Conservation (phyloP, 2,113 vertebrate species). For the Canis aureus region DNA sequence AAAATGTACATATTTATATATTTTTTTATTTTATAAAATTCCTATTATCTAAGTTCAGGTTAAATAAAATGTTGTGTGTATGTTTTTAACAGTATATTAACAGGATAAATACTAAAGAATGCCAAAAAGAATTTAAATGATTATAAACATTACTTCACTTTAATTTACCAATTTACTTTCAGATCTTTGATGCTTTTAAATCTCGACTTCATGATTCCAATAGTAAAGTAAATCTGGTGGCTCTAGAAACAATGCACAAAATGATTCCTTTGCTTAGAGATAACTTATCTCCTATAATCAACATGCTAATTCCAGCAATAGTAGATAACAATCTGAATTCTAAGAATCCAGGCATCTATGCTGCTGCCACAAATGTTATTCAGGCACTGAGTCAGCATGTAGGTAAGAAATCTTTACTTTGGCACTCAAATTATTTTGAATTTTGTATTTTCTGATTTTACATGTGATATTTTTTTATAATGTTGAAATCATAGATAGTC, state of each 20-base stretch:
- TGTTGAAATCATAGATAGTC: constrained; percentile 40
- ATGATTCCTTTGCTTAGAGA: constrained; percentile 92
- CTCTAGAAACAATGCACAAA: constrained; percentile 93
- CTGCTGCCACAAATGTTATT: constrained; percentile 92
- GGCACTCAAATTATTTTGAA: background rate
- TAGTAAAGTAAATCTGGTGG: constrained; percentile 95
- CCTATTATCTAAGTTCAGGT: background rate
- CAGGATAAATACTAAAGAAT: constrained; percentile 36
- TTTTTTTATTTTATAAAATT: background rate
- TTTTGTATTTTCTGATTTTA: constrained; percentile 32
- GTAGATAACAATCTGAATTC: constrained; percentile 99
- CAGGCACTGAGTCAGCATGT: constrained; percentile 91
- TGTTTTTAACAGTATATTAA: constrained; percentile 15
- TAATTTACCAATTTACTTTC: constrained; percentile 69
- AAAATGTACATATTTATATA: too few relatives aligned
- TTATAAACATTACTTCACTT: constrained; percentile 58
- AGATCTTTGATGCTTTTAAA: constrained; percentile 97
- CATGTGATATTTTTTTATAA: constrained; percentile 22
- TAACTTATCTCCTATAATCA: constrained; percentile 92
- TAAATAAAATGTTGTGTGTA: background rate
- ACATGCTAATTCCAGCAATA: constrained; percentile 94
- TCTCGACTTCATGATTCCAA: constrained; percentile 95
- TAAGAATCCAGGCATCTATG: constrained; percentile 94
- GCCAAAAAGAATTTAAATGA: constrained; percentile 3
- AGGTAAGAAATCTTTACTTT: constrained; percentile 85